Evolutionary conservation across 2,797 vertebrate species (phyloP).

Genomic region (Neoniphon sammara): DNA sequence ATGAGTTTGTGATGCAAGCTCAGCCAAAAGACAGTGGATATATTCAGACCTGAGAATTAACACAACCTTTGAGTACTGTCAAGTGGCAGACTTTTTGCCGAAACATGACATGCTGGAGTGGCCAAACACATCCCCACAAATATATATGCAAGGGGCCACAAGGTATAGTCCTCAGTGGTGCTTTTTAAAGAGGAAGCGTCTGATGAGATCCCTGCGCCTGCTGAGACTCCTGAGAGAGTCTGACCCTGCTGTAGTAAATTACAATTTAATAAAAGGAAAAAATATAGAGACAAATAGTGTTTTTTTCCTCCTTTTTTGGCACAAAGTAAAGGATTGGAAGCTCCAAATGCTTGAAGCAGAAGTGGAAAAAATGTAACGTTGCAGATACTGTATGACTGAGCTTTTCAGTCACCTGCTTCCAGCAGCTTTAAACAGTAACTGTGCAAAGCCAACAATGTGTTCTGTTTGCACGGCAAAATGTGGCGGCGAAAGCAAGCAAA

Average conservation of each 20-base stretch:
- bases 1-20: constrained; percentile 48
- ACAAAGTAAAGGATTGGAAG: constrained; percentile 8
- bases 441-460: constrained; percentile 6
- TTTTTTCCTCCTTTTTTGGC: constrained; percentile 26
- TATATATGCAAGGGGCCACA: constrained; percentile 28
- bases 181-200: constrained; percentile 22
- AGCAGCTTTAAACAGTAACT: not conserved
- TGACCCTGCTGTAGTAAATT: constrained; percentile 21
- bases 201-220: constrained; percentile 3
- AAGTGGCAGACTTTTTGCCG: constrained; percentile 20
- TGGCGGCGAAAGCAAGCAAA: not conserved
- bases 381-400: constrained; percentile 1
- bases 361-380: constrained; percentile 27
- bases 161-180: constrained; percentile 4
- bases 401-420: constrained; percentile 11
- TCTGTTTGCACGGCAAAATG: not conserved
- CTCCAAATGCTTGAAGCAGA: constrained; percentile 18
- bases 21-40: constrained; percentile 38
- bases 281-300: constrained; percentile 34
- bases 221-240: constrained; percentile 10
- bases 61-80: constrained; percentile 32
- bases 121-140: constrained; percentile 40
- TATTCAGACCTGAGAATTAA: constrained; percentile 32
- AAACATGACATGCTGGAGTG: constrained; percentile 11
- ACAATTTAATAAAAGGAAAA: constrained; percentile 38